These are phyloP conservation scores for Prosapia bicincta DNA, from an alignment of 2,888 invertebrate genomes.

Conservation along the genomic window DNA sequence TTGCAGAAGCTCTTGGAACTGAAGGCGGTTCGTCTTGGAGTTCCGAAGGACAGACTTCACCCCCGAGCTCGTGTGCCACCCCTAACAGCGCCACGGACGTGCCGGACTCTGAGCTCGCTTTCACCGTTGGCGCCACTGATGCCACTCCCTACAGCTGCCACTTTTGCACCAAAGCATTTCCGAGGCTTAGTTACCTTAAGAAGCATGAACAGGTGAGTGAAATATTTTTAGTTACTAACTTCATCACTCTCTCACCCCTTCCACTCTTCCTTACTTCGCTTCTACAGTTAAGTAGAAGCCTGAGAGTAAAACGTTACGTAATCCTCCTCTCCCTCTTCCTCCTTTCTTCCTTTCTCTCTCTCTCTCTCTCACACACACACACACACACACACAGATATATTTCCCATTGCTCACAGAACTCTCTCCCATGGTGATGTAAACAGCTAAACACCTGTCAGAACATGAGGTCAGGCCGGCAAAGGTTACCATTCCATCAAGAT, in stretches of 20 bases:
- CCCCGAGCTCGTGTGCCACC: conserved; percentile 58
- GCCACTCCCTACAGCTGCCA: conserved; percentile 85
- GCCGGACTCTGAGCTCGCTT: conserved; percentile 57
- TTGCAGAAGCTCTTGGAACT: conserved; percentile 63
- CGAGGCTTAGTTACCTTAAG: conserved; percentile 79
- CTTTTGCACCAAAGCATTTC: conserved; percentile 89
- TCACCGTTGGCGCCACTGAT: conserved; percentile 65
- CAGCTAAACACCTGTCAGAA: neutral
- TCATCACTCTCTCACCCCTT: no score
- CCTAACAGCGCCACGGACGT: conserved; percentile 63
- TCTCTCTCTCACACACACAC: no score
- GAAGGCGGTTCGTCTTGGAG: conserved; percentile 65
- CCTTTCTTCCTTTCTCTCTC: no score
- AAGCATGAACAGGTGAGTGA: conserved; percentile 85
- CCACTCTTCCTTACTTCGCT: no score
- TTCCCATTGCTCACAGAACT: no score
- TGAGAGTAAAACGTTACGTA: no score
- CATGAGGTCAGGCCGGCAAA: no score
- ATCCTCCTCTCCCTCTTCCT: no score
- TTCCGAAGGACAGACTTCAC: conserved; percentile 57
- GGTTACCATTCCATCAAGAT: neutral
- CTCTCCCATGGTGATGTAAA: no score
- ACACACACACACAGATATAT: no score
- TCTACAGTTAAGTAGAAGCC: no score
- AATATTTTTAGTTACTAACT: no score